Conservation (phyloP, 2,797 vertebrate genomes). For the Lindbergichthys nudifrons region DNA sequence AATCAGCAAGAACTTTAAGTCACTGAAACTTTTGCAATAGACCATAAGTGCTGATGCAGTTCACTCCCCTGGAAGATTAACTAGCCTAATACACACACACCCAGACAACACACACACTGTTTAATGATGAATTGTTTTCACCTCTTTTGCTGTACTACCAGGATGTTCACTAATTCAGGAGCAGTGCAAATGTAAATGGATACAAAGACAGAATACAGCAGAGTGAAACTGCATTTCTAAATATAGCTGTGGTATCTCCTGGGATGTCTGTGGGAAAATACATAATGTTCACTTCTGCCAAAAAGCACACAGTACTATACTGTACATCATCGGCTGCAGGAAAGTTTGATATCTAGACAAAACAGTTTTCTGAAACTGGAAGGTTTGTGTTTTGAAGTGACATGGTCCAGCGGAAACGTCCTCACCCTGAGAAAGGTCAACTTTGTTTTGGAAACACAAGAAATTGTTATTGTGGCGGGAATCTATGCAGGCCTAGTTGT, state of each 20-base stretch:
- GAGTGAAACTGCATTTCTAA: conserved; percentile 35
- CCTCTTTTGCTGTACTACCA: not conserved
- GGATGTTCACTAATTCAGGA: too few species aligned
- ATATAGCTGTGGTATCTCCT: conserved; percentile 10
- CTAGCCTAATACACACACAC: not conserved
- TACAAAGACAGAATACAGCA: conserved; percentile 13
- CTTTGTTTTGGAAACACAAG: conserved; percentile 62
- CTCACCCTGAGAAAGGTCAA: conserved; percentile 42
- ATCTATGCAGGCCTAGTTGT: conserved; percentile 23
- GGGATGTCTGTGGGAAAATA: conserved; percentile 30
- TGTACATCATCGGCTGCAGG: not conserved
- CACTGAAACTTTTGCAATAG: not conserved
- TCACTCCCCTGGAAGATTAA: conserved; percentile 1
- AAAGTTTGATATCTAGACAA: not conserved
- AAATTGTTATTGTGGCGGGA: conserved; percentile 35
- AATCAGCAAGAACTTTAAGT: conserved; percentile 33
- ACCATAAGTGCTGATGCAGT: conserved; percentile 20
- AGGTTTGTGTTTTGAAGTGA: conserved; percentile 13
- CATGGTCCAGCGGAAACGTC: conserved; percentile 4
- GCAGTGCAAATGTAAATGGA: not conserved
- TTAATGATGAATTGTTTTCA: conserved; percentile 16
- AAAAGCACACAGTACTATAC: not conserved
- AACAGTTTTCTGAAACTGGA: not conserved
- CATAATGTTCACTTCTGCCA: conserved; percentile 2
- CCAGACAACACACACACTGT: not conserved